These are phyloP conservation scores for Phenganax subtilis DNA, from an alignment of 92 coral and sea anemone genomes.

Conservation along the genomic window DNA sequence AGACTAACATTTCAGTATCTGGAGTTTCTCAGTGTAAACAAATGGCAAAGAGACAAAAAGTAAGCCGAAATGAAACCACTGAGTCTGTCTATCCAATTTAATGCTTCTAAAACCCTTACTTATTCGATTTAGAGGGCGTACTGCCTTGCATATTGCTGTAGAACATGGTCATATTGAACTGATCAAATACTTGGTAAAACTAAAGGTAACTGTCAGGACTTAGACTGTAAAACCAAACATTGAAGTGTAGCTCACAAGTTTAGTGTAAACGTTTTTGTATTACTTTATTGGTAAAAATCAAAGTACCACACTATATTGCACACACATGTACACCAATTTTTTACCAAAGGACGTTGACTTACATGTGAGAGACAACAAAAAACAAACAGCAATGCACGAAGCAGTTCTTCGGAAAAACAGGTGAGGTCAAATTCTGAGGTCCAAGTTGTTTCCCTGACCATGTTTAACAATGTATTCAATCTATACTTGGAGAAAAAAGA, in stretches of 20 bases:
- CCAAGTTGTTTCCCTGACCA: no score
- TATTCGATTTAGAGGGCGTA: constrained; percentile 59
- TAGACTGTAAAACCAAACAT: neutral
- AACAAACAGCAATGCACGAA: constrained; percentile 69
- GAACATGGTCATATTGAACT: constrained; percentile 73
- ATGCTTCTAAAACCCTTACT: neutral
- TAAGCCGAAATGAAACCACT: constrained; percentile 10
- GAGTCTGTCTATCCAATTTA: neutral
- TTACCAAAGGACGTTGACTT: constrained; percentile 61
- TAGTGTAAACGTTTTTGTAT: neutral
- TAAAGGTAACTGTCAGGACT: constrained; percentile 44
- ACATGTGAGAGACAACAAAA: constrained; percentile 58
- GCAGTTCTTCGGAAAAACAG: constrained; percentile 80
- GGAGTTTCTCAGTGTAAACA: constrained; percentile 63
- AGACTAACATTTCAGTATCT: constrained; percentile 85
- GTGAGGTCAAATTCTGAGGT: constrained; percentile 35
- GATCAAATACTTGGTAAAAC: constrained; percentile 64
- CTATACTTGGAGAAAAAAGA: no score
- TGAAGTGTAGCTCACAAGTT: no score
- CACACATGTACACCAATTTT: neutral
- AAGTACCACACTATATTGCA: neutral
- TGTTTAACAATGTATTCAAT: no score
- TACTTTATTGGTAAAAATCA: neutral
- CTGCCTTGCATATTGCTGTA: constrained; percentile 80
- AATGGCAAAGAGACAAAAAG: constrained; percentile 78